phyloP scores from a whole-genome alignment of 2,113 vertebrate species.

The Benitochromis conjunctus region DNA sequence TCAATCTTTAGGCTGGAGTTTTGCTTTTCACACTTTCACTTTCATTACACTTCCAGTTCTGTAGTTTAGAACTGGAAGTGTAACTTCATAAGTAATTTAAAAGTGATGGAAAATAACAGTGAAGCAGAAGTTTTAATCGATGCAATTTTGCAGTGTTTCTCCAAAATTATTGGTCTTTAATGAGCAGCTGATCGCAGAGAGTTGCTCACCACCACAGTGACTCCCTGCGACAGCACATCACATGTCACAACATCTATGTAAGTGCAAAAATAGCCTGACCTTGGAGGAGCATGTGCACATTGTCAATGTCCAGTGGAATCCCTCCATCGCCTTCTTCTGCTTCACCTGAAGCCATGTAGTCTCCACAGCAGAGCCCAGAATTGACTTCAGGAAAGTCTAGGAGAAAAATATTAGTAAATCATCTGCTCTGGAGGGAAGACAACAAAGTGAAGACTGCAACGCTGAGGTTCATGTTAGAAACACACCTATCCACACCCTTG shows the following conservation, averaged over 20 bases:
- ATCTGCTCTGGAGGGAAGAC: neutral
- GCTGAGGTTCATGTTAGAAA: neutral
- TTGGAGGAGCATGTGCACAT: slow-evolving; percentile 69
- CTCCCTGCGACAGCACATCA: neutral
- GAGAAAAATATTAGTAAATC: neutral
- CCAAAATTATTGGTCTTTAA: neutral
- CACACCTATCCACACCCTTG: slow-evolving; percentile 22
- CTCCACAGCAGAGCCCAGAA: neutral
- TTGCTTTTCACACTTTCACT: neutral
- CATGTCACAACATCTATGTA: neutral
- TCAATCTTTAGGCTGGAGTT: neutral
- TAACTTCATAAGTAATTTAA: neutral
- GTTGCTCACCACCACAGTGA: neutral
- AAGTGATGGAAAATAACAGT: neutral
- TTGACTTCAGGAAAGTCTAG: neutral
- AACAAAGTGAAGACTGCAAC: neutral
- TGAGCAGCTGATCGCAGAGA: neutral
- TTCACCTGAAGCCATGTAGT: slow-evolving; percentile 61
- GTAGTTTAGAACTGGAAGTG: neutral
- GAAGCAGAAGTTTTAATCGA: neutral
- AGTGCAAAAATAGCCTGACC: slow-evolving; percentile 54
- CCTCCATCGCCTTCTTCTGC: slow-evolving; percentile 29
- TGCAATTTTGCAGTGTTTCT: neutral
- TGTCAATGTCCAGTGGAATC: slow-evolving; percentile 63
- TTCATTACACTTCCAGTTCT: neutral